Evolutionary conservation across 2,888 invertebrate species (phyloP), one percentile per base, ranked within the genome.

Genomic region (Amorpha juglandis): DNA sequence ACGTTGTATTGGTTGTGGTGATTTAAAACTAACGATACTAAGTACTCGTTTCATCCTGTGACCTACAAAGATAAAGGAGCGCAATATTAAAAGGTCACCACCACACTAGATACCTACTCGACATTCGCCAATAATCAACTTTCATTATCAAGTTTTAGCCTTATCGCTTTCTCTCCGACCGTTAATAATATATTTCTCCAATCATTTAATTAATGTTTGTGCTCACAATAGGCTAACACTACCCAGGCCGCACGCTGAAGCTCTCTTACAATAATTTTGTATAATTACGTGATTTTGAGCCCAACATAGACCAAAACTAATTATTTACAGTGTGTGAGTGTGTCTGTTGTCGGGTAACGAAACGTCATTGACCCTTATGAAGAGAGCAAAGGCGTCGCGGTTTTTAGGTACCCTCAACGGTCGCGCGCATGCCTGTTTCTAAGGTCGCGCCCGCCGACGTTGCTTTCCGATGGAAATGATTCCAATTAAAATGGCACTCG

Each of bases 371-470:
- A 90, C 88, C 90, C 80, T 80, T 76, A 75, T 82, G 81, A 81
- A 86, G 84, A 87, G 85, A 86, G 82, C 79, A 82, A 78, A 84
- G 80, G 81, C 88, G 84, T 84, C 87, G 87, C 84, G 84, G 81
- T 84, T 88, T 87, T 76, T 85, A 85, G 87, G 84, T 86, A 87
- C 83, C 78, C 83, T 80, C 80, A 78, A 77, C 88, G 84, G 84
- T 78, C 78, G 83, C 89, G 92, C 91, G 91, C 91, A 92, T 91
- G 91, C 84, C 90, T 92, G 88, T 85, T 83, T 84, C 87, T 89
- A 87, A 90, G 88, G 87, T 89, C 87, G 87, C 83, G 76, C 83
- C 82, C 86, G 83, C 83, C 85, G 74, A 42, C 81, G 78, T 78
- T 82, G 80, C 84, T 79, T 88, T 83, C 75, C 80, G 79, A 88